Evolutionary conservation across 2,113 vertebrate genomes (phyloP), one percentile per base, ranked within the genome.

Genomic region (Danionella cerebrum): DNA sequence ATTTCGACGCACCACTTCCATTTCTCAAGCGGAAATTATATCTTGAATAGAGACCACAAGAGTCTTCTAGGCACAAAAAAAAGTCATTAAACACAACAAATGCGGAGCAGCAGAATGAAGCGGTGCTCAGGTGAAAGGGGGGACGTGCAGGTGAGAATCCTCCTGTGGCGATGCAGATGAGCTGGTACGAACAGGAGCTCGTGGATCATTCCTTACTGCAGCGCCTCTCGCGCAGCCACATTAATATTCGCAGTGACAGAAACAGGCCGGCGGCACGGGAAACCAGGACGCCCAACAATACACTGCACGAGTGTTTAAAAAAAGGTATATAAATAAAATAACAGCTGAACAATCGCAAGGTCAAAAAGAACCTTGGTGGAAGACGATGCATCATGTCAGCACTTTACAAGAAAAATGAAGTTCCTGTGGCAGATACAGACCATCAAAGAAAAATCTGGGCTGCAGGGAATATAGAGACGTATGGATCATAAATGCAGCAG

Each of bases 181-280:
- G 44, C 44, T 60, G n/a, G 19, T 36, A 27, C 45, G 53, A 36
- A 45, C 33, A 27, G 51, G 63, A 65, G 62, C 59, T 47, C 48
- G 16, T 41, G 38, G 55, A 62, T 65, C 27, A 41, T 69, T 65
- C 48, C 55, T 52, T 52, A 45, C 57, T n/a, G 36, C 54, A 44
- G 63, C 36, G 47, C 19, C 64, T 44, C 33, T 29, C 13, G n/a
- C 2, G 45, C 22, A 36, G 29, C 0, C n/a, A 48, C 55, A 68
- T 71, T 75, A 44, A 71, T 71, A 67, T 63, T 68, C 58, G 38
- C 10, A 11, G 29, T 71, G 69, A 68, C 65, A 69, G 65, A 71
- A 68, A 68, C 44, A 33, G 74, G 69, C 64, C 65, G 55, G 25
- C 59, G 39, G 42, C 44, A 13, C 29, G 24, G 44, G 18, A 64